Evolutionary conservation across 2,888 invertebrate genomes (phyloP).

Genomic region (Serripes groenlandicus): DNA sequence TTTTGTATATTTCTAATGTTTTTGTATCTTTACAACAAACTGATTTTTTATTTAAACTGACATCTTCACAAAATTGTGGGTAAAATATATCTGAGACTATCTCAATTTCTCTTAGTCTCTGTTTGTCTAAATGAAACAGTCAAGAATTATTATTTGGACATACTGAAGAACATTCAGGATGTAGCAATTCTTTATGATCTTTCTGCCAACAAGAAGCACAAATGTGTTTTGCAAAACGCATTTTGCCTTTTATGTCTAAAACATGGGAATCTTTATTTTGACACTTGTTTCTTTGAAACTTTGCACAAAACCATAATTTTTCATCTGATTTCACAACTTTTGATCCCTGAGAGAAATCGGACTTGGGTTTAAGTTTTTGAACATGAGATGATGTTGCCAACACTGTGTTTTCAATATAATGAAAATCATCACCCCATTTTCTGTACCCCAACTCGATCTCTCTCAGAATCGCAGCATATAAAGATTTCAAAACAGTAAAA

Average conservation of each 20-base stretch:
- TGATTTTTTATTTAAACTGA: not conserved
- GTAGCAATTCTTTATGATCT: not conserved
- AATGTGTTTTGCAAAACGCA: not conserved
- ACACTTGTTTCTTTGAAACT: not conserved
- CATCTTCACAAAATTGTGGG: too few relatives aligned
- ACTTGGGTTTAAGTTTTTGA: not conserved
- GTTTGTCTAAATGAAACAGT: not conserved
- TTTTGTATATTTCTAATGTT: too few relatives aligned
- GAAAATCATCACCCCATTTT: not conserved
- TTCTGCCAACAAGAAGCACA: not conserved
- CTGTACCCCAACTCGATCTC: not conserved
- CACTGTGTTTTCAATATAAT: not conserved
- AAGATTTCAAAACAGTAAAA: not conserved
- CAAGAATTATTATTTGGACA: not conserved
- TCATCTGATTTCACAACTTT: not conserved
- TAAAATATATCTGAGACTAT: too few relatives aligned
- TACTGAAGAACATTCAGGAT: not conserved
- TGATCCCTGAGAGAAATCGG: not conserved
- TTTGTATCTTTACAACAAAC: not conserved
- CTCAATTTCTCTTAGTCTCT: too few relatives aligned
- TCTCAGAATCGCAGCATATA: not conserved
- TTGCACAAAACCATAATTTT: not conserved
- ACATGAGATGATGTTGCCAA: not conserved
- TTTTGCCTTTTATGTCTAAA: not conserved
- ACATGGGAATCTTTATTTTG: not conserved